Evolutionary conservation across 2,888 invertebrate species (phyloP), one percentile per base, ranked within the genome.

Genomic region (Ferrisia virgata): DNA sequence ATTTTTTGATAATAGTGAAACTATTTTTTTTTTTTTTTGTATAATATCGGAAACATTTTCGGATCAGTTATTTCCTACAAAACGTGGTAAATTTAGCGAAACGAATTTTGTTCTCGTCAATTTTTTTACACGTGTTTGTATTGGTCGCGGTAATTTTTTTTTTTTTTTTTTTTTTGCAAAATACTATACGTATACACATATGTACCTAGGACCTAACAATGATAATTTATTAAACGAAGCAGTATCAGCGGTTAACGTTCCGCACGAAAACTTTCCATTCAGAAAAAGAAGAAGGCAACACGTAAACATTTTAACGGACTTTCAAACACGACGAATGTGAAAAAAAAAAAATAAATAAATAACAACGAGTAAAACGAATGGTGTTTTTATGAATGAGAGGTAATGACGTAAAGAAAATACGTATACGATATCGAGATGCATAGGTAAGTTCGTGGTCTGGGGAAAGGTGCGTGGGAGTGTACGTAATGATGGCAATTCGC

Each of bases 381-480:
- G 15, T 64, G 15, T 64, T 64, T 64, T 64, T 64, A 64, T 64
- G 64, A 64, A 64, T 64, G 64, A 64, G 64, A 25, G 18, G 47
- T 47, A 58, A 64, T 64, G 64, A 64, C 64, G 64, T 64, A 64
- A 64, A 64, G 28, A 15, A 64, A 64, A 22, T 9, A 25, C 25
- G 58, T n/a, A n/a, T n/a, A n/a, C 28, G 64, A 64, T 64, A 64
- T 64, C 28, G 28, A 64, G 15, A 28, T 64, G 28, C 31, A 64
- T 13, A 28, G 1, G 22, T 53, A n/a, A n/a, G 11, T 53, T 5
- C 18, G 53, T 8, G 53, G 53, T 22, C 18, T 64, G 64, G 64
- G 64, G 64, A 64, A 64, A 64, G 64, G 28, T 64, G 64, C 64
- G 64, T 64, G 28, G 64, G 64, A 64, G 64, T 64, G 64, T 64